Evolutionary conservation across 2,888 invertebrate species (phyloP).

Genomic region (Fragum fragum): DNA sequence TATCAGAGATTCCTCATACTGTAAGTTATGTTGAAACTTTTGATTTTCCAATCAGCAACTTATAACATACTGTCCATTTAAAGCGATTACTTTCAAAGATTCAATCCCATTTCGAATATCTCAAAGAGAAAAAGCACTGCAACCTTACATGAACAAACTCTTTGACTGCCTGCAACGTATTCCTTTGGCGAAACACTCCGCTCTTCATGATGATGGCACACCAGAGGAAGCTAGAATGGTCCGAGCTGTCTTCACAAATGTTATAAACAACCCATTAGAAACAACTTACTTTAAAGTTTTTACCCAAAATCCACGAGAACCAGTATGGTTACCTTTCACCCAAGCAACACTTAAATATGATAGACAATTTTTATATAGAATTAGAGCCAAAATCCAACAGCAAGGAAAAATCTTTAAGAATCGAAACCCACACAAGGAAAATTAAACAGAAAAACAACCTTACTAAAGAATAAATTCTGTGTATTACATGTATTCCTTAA

Average conservation of each 20-base stretch:
- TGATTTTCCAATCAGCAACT: background rate
- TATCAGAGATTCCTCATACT: background rate
- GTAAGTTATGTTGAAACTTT: constrained; percentile 1
- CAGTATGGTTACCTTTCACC: background rate
- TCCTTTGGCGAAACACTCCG: background rate
- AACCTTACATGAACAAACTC: constrained; percentile 1
- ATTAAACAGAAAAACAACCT: too few relatives aligned
- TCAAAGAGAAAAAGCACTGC: background rate
- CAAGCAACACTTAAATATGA: background rate
- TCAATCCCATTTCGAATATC: background rate
- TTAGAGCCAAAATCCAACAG: background rate
- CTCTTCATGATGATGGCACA: constrained; percentile 18
- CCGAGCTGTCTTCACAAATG: constrained; percentile 16
- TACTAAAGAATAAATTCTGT: too few relatives aligned
- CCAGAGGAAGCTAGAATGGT: constrained; percentile 12
- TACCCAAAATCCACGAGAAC: background rate
- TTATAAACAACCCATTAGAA: background rate
- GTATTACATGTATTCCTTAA: too few relatives aligned
- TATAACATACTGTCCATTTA: background rate
- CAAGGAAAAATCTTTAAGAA: background rate
- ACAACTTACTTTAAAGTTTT: constrained; percentile 8
- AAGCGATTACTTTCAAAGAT: background rate
- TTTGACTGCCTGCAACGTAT: background rate
- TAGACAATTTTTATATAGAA: constrained; percentile 8
- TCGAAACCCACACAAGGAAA: background rate